phyloP scores from a whole-genome alignment of 2,797 vertebrate genomes.

The Mormyrus hasselquistii region DNA sequence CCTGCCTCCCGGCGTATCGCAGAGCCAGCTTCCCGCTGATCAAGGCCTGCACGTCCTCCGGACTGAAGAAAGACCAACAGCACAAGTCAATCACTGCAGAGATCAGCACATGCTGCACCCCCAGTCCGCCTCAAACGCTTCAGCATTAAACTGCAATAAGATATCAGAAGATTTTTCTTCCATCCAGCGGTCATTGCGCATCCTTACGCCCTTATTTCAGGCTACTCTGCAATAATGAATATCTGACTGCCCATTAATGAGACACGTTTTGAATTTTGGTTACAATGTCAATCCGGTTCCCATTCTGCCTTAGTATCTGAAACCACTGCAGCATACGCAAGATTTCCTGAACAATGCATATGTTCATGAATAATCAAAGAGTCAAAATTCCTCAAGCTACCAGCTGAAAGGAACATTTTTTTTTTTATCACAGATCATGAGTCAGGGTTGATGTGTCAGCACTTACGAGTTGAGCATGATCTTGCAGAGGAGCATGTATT shows the following conservation, averaged over 20 bases:
- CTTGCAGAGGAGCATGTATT: slow-evolving; percentile 99
- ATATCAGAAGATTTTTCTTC: neutral
- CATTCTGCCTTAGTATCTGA: neutral
- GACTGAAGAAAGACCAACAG: slow-evolving; percentile 56
- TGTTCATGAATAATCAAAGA: neutral
- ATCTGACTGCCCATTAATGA: neutral
- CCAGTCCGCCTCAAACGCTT: neutral
- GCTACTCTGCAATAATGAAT: neutral
- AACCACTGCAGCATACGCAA: neutral
- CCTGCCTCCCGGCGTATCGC: slow-evolving; percentile 91
- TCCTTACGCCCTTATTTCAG: neutral
- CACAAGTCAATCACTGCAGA: neutral
- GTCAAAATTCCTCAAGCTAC: neutral
- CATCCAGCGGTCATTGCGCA: neutral
- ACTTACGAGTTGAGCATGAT: slow-evolving; percentile 94
- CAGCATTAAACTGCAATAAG: neutral
- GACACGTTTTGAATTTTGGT: neutral
- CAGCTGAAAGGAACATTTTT: neutral
- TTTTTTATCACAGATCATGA: neutral
- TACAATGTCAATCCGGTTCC: neutral
- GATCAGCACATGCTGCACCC: neutral
- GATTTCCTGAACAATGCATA: neutral
- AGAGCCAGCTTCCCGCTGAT: slow-evolving; percentile 92
- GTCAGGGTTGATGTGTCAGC: neutral
- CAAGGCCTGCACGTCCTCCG: slow-evolving; percentile 89